Evolutionary conservation across 2,888 invertebrate genomes (phyloP).

Genomic region (Stratiomys singularior): DNA sequence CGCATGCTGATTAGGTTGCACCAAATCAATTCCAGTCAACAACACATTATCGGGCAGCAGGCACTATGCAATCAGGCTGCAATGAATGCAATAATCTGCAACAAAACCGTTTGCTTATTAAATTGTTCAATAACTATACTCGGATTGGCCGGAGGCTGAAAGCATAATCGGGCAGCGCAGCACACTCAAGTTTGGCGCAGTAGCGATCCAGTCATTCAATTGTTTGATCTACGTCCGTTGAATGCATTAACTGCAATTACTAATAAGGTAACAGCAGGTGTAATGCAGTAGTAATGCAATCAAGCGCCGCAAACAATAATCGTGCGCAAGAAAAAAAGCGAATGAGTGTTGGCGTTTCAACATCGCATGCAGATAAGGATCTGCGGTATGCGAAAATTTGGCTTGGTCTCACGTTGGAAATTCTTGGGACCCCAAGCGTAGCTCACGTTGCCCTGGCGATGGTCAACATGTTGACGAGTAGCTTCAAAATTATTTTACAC

Average conservation of each 20-base stretch:
- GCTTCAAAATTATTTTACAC: too few species aligned
- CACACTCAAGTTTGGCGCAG: background rate
- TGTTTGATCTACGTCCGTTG: constrained; percentile 8
- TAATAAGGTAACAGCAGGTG: constrained; percentile 40
- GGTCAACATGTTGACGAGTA: too few species aligned
- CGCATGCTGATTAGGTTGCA: constrained; percentile 20
- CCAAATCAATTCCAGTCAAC: background rate
- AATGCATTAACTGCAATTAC: background rate
- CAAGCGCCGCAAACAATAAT: constrained; percentile 17
- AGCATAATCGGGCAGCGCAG: background rate
- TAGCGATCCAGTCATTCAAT: background rate
- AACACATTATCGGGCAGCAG: too few species aligned
- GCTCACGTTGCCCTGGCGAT: too few species aligned
- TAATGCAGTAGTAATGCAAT: constrained; percentile 25
- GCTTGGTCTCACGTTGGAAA: too few species aligned
- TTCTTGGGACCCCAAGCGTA: too few species aligned
- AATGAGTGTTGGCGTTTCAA: background rate
- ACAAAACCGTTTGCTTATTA: constrained; percentile 13
- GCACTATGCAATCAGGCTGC: background rate
- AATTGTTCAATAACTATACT: constrained; percentile 34
- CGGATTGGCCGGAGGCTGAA: constrained; percentile 32
- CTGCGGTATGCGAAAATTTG: too few species aligned
- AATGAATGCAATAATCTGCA: constrained; percentile 7
- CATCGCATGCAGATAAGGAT: too few species aligned
- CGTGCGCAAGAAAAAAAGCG: background rate